Evolutionary conservation across 2,113 vertebrate genomes (phyloP).

Genomic region (Gracilinanus agilis): DNA sequence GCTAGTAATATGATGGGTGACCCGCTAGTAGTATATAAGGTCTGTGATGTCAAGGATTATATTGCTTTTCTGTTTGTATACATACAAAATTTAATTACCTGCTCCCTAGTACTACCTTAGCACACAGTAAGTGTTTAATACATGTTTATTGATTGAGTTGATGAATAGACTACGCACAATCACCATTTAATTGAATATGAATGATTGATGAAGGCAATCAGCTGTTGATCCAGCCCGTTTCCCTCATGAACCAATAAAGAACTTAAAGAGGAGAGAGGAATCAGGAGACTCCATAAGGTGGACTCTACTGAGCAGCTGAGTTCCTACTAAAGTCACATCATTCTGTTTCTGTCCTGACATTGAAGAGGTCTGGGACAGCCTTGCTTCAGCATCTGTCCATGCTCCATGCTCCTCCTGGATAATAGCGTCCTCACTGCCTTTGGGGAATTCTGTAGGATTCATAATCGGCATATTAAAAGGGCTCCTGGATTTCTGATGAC

Average conservation of each 20-base stretch:
- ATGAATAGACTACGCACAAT: not conserved
- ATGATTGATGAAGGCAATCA: not conserved
- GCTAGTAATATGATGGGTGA: not conserved
- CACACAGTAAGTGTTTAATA: not conserved
- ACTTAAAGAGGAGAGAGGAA: not conserved
- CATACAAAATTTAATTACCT: not conserved
- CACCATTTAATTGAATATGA: not conserved
- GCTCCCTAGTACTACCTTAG: not conserved
- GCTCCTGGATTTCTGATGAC: not conserved
- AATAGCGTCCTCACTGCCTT: not conserved
- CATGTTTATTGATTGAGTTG: not conserved
- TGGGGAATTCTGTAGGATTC: not conserved
- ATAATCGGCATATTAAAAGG: not conserved
- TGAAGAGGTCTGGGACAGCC: not conserved
- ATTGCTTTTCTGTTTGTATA: not conserved
- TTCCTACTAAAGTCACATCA: not conserved
- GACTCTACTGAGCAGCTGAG: not conserved
- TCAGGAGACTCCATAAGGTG: not conserved
- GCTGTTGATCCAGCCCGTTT: not conserved
- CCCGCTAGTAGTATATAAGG: not conserved
- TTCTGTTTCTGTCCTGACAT: not conserved
- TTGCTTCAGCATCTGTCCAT: not conserved
- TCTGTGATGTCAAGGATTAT: not conserved
- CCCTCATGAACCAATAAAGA: not conserved
- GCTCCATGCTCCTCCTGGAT: not conserved